These are phyloP conservation scores for Solenopsis fugax DNA, from an alignment of 1,140 invertebrate species.

Conservation along the genomic window DNA sequence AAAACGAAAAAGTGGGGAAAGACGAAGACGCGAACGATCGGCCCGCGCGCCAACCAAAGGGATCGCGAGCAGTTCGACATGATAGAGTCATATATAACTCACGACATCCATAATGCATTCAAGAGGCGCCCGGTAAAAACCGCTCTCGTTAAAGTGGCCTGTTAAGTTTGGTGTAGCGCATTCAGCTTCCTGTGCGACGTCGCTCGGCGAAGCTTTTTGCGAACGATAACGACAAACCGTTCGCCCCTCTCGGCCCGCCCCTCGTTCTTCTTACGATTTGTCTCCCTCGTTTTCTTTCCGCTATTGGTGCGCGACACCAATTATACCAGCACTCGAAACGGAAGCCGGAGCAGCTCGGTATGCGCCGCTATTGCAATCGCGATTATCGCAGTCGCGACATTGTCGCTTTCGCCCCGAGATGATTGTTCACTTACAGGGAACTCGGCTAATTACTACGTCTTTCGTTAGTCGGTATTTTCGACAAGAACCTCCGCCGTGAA, in stretches of 20 bases:
- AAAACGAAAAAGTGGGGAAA: not conserved
- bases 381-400: conserved; percentile 23
- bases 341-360: not conserved
- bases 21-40: conserved; percentile 21
- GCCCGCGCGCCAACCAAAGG: conserved; percentile 55
- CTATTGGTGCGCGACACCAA: conserved; percentile 68
- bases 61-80: conserved; percentile 67
- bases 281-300: conserved; percentile 52
- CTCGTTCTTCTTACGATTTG: conserved; percentile 28
- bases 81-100: conserved; percentile 85
- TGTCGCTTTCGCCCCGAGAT: conserved; percentile 8
- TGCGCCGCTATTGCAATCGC: not conserved
- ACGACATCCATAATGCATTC: conserved; percentile 85
- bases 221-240: conserved; percentile 74
- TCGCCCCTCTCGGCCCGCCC: conserved; percentile 21
- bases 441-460: conserved; percentile 32
- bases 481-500: not conserved
- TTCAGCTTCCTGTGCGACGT: conserved; percentile 69
- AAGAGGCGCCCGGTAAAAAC: conserved; percentile 79
- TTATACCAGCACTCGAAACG: conserved; percentile 56
- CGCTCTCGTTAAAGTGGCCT: conserved; percentile 76
- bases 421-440: conserved; percentile 25
- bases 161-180: conserved; percentile 78
- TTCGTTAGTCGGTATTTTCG: conserved; percentile 10
- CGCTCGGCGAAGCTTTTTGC: conserved; percentile 65